Conservation (phyloP, 2,113 vertebrate species). For the Vulpes ferrilata region DNA sequence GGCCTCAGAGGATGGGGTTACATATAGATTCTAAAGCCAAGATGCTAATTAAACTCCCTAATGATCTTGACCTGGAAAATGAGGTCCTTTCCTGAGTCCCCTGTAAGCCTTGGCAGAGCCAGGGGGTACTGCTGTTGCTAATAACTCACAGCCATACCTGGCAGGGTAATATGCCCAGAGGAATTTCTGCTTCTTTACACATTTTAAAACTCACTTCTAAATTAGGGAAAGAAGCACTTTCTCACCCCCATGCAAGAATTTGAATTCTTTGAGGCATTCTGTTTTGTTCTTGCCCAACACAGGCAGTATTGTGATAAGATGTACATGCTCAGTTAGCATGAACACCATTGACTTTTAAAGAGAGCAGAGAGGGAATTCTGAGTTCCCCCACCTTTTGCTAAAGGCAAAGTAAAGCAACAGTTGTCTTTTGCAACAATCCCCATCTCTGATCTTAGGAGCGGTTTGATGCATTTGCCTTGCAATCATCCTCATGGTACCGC, state of each 20-base stretch:
- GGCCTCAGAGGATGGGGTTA: not conserved
- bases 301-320: not conserved
- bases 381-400: not conserved
- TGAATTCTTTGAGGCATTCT: not conserved
- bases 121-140: not conserved
- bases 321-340: accelerated
- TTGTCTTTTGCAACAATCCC: no score
- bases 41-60: slow-evolving; percentile 63
- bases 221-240: not conserved
- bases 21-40: not conserved
- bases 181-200: not conserved
- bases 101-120: not conserved
- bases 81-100: not conserved
- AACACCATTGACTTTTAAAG: not conserved
- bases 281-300: not conserved
- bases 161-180: not conserved
- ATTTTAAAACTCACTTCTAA: not conserved
- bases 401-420: not conserved
- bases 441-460: not conserved
- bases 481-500: accelerated
- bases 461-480: not conserved
- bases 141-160: not conserved
- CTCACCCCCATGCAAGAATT: not conserved
- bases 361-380: not conserved
- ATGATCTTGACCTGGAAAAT: slow-evolving; percentile 52